Evolutionary conservation across 2,113 vertebrate species (phyloP).

Genomic region (Pseudopodoces humilis): DNA sequence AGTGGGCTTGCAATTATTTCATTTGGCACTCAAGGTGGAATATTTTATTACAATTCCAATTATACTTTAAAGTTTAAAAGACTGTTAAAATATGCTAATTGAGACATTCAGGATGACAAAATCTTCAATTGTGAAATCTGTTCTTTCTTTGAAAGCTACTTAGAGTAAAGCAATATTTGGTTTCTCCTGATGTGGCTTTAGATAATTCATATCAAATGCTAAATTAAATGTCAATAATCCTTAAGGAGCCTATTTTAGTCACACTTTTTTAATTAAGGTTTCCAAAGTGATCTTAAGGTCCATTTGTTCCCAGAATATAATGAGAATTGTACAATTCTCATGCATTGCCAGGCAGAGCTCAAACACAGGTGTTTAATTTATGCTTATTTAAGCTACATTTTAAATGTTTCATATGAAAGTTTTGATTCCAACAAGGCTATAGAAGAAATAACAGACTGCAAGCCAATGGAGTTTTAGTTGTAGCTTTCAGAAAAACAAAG

Average conservation of each 20-base stretch:
- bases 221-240: slow-evolving; percentile 36
- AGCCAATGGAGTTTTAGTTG: not conserved
- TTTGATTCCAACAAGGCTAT: not conserved
- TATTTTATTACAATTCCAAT: not conserved
- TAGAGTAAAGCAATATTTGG: slow-evolving; percentile 16
- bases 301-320: slow-evolving; percentile 19
- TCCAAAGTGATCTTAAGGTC: not conserved
- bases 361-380: not conserved
- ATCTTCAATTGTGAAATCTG: not conserved
- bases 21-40: not conserved
- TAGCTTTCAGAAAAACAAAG: not conserved
- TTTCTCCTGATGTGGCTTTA: not conserved
- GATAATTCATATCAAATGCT: slow-evolving; percentile 15
- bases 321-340: not conserved
- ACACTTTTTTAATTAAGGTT: slow-evolving; percentile 24
- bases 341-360: not conserved
- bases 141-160: not conserved
- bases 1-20: not conserved
- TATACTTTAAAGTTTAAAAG: slow-evolving; percentile 1
- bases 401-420: not conserved
- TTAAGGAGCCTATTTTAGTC: slow-evolving; percentile 18
- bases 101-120: not conserved
- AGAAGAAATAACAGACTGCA: not conserved
- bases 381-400: not conserved
- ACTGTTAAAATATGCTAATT: slow-evolving; percentile 14